Percentiles rank a stretch among this genome's conserved stretches.
phyloP scores from a whole-genome alignment of 2,113 vertebrate species.

The Saccopteryx bilineata region DNA sequence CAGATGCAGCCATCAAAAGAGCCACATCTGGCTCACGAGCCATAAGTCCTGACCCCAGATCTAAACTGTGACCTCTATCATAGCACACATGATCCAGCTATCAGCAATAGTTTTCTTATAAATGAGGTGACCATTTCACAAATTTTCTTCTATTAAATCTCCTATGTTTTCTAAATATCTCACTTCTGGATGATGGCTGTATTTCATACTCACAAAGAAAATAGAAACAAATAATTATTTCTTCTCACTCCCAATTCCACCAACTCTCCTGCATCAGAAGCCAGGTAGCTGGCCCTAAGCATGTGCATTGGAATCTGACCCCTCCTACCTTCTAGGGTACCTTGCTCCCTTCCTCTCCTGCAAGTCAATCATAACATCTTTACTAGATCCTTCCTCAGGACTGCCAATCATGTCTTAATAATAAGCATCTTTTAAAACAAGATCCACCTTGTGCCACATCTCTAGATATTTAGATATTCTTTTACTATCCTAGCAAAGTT shows the following conservation, averaged over 20 bases:
- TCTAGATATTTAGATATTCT: background rate
- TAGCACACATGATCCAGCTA: background rate
- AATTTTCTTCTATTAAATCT: background rate
- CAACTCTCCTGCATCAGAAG: no score
- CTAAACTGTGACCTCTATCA: background rate
- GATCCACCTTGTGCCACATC: no score
- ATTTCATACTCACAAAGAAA: background rate
- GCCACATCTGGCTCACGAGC: no score
- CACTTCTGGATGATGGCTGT: background rate
- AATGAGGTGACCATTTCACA: background rate
- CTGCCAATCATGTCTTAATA: background rate
- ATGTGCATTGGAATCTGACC: rapidly evolving
- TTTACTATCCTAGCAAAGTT: background rate
- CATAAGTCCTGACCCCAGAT: no score
- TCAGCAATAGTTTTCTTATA: background rate
- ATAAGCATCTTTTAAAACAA: background rate
- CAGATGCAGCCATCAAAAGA: no score
- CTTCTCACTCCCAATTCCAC: background rate
- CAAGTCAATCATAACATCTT: background rate
- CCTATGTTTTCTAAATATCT: background rate
- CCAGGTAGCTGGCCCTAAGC: no score
- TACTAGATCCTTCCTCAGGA: background rate
- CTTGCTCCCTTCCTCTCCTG: background rate
- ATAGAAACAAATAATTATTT: background rate
- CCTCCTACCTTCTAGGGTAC: background rate